Evolutionary conservation across 64 coral and sea anemone genomes (phyloP), one percentile per base, ranked within the genome.

Genomic region (Platygyra sinensis): DNA sequence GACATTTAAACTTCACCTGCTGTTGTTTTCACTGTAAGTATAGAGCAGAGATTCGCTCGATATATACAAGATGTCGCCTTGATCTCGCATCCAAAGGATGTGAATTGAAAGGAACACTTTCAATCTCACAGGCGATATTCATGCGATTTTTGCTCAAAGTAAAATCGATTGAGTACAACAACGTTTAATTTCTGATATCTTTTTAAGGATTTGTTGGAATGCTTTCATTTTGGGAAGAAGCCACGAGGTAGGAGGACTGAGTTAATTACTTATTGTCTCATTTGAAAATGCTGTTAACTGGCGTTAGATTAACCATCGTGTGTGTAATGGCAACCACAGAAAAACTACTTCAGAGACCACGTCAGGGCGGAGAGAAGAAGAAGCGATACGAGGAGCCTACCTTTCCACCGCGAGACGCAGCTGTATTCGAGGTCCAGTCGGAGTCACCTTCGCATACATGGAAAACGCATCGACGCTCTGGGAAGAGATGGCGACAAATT

Each of bases 331-430:
- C 64, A 11, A 85, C 81, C 39, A 16, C 81, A 85, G 81, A 33
- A 67, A 29, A 72, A 72, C 22, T 52, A 71, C 62, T 91, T 96
- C 18, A 81, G 90, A 42, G 82, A 79, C 25, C 88, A 94, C 62
- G 95, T 96, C 13, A 73, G 72, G 38, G 63, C 75, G 22, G 87
- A 96, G 57, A 81, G 95, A 50, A 31, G 25, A 19, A 77, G 88
- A 61, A 96, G 87, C 62, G 95, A 96, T 60, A 86, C 92, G 9
- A 73, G 82, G 12, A 96, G 95, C 61, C 74, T 96, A 39, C 95
- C 95, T 7, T 96, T 96, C 80, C 89, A 88, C 51, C 88, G 95
- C 24, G 95, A 96, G 74, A 96, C 95, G 38, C 95, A 96, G 33
- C 76, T 96, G 24, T 96, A 96, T 75, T 96, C 95, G 6, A 92